Conservation (phyloP, 2,888 invertebrate species). For the Perdita meconis region DNA sequence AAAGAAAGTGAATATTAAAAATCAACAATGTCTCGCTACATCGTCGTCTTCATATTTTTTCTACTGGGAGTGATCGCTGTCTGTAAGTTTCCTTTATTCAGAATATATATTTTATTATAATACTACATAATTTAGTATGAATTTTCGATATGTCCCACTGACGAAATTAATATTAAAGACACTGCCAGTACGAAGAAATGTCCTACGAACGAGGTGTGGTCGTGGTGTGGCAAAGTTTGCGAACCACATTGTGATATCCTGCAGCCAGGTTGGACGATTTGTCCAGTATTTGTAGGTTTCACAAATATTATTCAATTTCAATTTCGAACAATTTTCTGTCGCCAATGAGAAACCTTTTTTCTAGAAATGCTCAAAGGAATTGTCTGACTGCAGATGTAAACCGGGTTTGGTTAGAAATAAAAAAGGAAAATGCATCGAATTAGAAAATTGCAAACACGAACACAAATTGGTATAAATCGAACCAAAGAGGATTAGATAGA, state of each 20-base stretch:
- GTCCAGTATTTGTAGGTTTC: conserved; percentile 5
- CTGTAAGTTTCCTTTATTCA: not conserved
- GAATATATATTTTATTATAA: too few relatives aligned
- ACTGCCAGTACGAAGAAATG: conserved; percentile 7
- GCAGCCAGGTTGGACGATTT: conserved; percentile 6
- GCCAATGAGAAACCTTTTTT: too few relatives aligned
- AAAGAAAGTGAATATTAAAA: not conserved
- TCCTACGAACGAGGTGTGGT: conserved; percentile 1
- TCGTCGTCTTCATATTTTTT: not conserved
- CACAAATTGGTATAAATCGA: not conserved
- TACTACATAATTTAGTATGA: too few relatives aligned
- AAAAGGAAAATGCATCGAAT: not conserved
- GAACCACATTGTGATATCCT: conserved; percentile 3
- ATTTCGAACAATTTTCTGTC: too few relatives aligned
- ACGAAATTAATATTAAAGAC: not conserved
- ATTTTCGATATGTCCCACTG: too few relatives aligned
- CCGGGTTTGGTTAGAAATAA: conserved; percentile 9
- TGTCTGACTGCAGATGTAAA: conserved; percentile 10
- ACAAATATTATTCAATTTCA: too few relatives aligned
- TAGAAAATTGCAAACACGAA: not conserved
- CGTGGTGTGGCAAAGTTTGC: conserved; percentile 8
- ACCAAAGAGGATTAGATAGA: too few relatives aligned
- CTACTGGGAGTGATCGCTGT: not conserved
- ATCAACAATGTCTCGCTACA: conserved; percentile 1
- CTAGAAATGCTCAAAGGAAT: conserved; percentile 1